phyloP scores from a whole-genome alignment of 2,113 vertebrate genomes.

The Entosphenus tridentatus region DNA sequence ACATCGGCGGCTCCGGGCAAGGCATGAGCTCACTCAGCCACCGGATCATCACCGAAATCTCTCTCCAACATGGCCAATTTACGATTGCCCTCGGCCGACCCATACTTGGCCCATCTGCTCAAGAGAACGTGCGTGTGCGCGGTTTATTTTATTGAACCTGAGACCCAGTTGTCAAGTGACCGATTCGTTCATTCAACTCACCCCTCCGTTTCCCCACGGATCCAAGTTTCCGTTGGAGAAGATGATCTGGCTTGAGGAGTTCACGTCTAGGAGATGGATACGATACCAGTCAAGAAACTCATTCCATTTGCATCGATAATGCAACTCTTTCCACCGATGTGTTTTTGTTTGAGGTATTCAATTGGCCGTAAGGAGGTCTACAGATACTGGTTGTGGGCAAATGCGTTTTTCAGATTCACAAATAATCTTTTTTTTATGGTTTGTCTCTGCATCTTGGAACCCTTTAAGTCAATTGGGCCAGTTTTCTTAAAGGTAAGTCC shows the following conservation, averaged over 20 bases:
- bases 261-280: conserved; percentile 29
- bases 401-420: background rate
- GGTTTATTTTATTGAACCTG: too few relatives aligned
- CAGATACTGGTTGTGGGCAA: background rate
- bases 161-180: too few relatives aligned
- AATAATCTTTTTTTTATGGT: background rate
- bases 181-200: conserved; percentile 19
- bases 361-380: background rate
- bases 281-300: background rate
- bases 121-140: too few relatives aligned
- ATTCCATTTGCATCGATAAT: background rate
- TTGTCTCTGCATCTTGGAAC: background rate
- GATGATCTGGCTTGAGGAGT: conserved; percentile 56
- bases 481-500: background rate
- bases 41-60: too few relatives aligned
- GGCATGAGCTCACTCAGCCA: too few relatives aligned
- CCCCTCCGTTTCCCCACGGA: conserved; percentile 74
- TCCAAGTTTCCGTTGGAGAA: conserved; percentile 86
- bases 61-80: too few relatives aligned
- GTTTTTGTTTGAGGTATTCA: background rate
- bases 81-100: too few relatives aligned
- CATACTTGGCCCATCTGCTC: too few relatives aligned
- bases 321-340: background rate
- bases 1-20: too few relatives aligned
- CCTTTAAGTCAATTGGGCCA: background rate